Evolutionary conservation across 2,888 invertebrate genomes (phyloP).

Genomic region (Fissipunctia ypsillon): DNA sequence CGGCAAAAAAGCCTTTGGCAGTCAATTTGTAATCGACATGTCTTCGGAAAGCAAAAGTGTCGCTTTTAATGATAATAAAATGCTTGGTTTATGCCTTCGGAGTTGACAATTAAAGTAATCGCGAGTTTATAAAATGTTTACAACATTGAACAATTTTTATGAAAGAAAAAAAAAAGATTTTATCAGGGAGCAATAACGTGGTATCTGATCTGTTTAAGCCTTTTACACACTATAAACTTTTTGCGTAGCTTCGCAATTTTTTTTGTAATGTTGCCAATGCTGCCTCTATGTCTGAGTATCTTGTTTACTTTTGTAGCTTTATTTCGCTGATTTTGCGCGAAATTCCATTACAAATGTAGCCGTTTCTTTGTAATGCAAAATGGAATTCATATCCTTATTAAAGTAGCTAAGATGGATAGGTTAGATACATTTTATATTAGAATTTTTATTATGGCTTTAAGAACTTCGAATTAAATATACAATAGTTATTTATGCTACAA

Average conservation of each 20-base stretch:
- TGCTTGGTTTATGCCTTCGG: slow-evolving; percentile 75
- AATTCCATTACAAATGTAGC: slow-evolving; percentile 23
- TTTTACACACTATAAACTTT: slow-evolving; percentile 56
- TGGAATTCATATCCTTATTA: slow-evolving; percentile 22
- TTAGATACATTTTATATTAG: background rate
- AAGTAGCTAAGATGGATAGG: slow-evolving; percentile 13
- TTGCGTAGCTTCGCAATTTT: slow-evolving; percentile 22
- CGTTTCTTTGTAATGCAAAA: slow-evolving; percentile 3
- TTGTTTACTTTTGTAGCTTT: slow-evolving; percentile 40
- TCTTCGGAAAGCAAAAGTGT: slow-evolving; percentile 78
- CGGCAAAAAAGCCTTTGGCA: slow-evolving; percentile 64
- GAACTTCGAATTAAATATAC: background rate
- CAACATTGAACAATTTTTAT: slow-evolving; percentile 76
- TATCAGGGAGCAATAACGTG: slow-evolving; percentile 69
- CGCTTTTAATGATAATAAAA: slow-evolving; percentile 85
- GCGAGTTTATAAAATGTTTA: slow-evolving; percentile 78
- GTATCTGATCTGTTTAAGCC: slow-evolving; percentile 72
- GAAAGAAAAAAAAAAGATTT: slow-evolving; percentile 69
- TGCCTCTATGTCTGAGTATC: slow-evolving; percentile 29
- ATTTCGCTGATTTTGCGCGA: slow-evolving; percentile 28
- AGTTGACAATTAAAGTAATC: slow-evolving; percentile 82
- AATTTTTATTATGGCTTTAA: background rate
- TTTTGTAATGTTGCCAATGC: slow-evolving; percentile 22
- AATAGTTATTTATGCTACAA: too few relatives aligned
- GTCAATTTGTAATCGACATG: slow-evolving; percentile 77